These are phyloP conservation scores for Cerastoderma edule DNA, from an alignment of 2,888 invertebrate genomes.

Conservation along the genomic window DNA sequence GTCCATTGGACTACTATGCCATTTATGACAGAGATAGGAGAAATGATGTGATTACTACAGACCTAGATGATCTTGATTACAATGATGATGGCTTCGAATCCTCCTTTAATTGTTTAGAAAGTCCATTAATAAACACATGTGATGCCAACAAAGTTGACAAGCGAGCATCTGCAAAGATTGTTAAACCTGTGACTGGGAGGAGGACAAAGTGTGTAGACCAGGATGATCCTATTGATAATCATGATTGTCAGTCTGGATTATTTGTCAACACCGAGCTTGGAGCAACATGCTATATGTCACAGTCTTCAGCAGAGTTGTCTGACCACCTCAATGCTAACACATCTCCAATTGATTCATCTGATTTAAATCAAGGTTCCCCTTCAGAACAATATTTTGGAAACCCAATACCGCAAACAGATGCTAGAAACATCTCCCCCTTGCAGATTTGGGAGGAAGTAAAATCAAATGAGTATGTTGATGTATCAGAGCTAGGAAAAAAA, in stretches of 20 bases:
- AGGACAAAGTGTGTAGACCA: not conserved
- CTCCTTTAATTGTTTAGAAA: too few species aligned
- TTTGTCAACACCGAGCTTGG: not conserved
- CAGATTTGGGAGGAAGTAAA: too few species aligned
- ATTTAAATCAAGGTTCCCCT: too few species aligned
- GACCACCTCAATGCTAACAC: not conserved
- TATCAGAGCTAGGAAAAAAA: constrained; percentile 19
- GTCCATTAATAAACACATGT: too few species aligned
- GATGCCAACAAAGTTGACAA: too few species aligned
- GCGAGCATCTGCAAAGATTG: too few species aligned
- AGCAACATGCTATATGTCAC: constrained; percentile 3
- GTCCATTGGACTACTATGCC: not conserved
- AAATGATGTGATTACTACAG: constrained; percentile 9
- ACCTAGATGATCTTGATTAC: constrained; percentile 13
- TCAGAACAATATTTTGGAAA: too few species aligned
- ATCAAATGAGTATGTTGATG: constrained; percentile 16
- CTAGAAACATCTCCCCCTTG: too few species aligned
- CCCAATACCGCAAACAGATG: too few species aligned
- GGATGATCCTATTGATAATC: not conserved
- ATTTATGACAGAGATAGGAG: not conserved
- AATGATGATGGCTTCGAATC: not conserved
- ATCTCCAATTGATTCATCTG: too few species aligned
- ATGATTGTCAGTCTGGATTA: too few species aligned
- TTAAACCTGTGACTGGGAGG: constrained; percentile 36
- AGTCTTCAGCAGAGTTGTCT: constrained; percentile 16